Conservation (phyloP, 2,113 vertebrate species). For the Spizaetus ornatus region DNA sequence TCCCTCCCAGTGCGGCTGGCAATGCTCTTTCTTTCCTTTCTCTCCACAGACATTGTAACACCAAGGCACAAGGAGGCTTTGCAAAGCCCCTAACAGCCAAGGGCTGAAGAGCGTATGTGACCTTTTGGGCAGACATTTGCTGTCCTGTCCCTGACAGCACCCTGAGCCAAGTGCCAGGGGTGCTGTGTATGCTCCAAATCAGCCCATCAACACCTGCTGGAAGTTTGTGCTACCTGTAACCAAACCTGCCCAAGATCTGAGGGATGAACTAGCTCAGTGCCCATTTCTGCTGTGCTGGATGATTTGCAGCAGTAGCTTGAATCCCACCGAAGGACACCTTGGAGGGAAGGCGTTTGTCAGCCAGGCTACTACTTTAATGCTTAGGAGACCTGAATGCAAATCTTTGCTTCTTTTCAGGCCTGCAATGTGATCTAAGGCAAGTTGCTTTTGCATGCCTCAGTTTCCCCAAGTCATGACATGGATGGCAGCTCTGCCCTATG, state of each 20-base stretch:
- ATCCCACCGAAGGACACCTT: not conserved
- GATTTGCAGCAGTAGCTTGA: not conserved
- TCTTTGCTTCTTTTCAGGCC: not conserved
- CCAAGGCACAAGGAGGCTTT: not conserved
- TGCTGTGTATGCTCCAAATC: not conserved
- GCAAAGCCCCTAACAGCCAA: not conserved
- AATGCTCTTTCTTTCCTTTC: not conserved
- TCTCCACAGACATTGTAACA: not conserved
- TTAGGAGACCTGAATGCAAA: not conserved
- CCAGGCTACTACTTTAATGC: not conserved
- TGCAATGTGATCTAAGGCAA: not conserved
- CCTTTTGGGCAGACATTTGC: not conserved
- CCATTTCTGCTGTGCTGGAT: not conserved
- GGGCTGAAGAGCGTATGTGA: rapidly evolving
- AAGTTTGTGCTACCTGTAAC: not conserved
- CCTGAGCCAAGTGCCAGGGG: not conserved
- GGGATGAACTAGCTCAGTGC: no score
- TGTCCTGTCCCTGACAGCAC: not conserved
- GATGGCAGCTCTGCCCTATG: not conserved
- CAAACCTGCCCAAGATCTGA: not conserved
- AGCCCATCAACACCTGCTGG: not conserved
- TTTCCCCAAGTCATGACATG: rapidly evolving
- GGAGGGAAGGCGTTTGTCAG: not conserved
- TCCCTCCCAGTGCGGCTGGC: not conserved
- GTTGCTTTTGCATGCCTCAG: not conserved